Conservation (phyloP, 2,113 vertebrate species). For the Calypte anna region DNA sequence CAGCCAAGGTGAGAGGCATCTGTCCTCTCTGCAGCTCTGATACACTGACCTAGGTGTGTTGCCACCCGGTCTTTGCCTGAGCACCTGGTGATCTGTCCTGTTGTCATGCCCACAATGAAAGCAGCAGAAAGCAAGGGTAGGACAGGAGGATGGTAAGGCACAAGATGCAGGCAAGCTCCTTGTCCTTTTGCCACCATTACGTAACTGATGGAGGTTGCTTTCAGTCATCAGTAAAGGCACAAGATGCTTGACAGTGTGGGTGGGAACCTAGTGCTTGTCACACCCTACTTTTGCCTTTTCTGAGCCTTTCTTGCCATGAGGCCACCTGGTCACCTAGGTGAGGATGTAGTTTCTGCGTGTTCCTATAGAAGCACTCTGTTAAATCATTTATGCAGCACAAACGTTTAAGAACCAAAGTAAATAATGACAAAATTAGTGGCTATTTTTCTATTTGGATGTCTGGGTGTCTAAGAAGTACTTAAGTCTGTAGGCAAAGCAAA, state of each 20-base stretch:
- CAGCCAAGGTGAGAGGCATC: background rate
- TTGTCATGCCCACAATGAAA: background rate
- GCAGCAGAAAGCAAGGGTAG: background rate
- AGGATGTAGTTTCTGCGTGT: background rate
- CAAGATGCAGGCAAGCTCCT: background rate
- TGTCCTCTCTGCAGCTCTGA: background rate
- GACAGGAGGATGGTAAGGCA: background rate
- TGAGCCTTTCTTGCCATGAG: background rate
- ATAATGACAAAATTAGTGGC: background rate
- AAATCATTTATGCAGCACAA: background rate
- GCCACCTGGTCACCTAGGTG: background rate
- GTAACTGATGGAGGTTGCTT: background rate
- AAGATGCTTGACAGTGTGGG: background rate
- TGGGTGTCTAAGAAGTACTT: background rate
- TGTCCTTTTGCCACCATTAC: background rate
- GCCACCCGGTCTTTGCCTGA: background rate
- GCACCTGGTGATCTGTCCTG: background rate
- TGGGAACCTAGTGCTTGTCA: background rate
- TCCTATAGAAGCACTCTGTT: background rate
- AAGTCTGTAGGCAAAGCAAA: background rate
- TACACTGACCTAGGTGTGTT: background rate
- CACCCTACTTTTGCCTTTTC: background rate
- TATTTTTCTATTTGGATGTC: background rate
- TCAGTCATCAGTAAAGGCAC: background rate
- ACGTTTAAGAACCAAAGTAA: background rate